These are phyloP conservation scores for Bryconaethiops microstoma DNA, from an alignment of 2,797 vertebrate genomes.

Conservation along the genomic window DNA sequence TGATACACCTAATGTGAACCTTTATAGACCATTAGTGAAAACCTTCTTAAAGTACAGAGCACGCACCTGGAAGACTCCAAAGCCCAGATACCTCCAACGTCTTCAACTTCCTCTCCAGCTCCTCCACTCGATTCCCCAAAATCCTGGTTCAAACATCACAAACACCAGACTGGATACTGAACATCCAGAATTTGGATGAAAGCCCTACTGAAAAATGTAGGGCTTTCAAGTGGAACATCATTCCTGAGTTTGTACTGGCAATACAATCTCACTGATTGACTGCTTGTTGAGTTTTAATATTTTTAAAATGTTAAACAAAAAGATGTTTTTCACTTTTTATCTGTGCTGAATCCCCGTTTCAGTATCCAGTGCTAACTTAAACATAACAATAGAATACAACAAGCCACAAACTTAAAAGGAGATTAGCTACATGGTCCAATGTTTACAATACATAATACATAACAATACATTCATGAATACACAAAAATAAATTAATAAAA, in stretches of 20 bases:
- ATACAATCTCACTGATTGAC: not conserved
- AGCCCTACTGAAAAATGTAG: not conserved
- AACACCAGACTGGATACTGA: not conserved
- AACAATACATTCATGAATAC: too few relatives aligned
- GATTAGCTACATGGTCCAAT: not conserved
- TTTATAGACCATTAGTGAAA: not conserved
- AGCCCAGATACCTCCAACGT: slow-evolving; percentile 95
- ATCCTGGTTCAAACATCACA: slow-evolving; percentile 77
- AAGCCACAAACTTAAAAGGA: not conserved
- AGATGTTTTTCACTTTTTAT: not conserved
- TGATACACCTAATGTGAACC: not conserved
- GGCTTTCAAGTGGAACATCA: not conserved
- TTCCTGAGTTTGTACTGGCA: not conserved
- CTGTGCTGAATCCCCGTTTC: not conserved
- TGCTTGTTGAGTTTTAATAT: too few relatives aligned
- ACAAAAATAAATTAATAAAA: too few relatives aligned
- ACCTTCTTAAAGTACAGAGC: not conserved
- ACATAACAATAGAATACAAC: not conserved
- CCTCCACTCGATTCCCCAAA: slow-evolving; percentile 92
- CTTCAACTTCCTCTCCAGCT: slow-evolving; percentile 95
- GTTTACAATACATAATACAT: not conserved
- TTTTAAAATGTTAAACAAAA: too few relatives aligned
- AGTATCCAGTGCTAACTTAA: not conserved
- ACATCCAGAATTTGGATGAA: not conserved
- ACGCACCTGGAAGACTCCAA: slow-evolving; percentile 95